These are phyloP conservation scores for Antidorcas marsupialis DNA, from an alignment of 2,113 vertebrate species.

Conservation along the genomic window DNA sequence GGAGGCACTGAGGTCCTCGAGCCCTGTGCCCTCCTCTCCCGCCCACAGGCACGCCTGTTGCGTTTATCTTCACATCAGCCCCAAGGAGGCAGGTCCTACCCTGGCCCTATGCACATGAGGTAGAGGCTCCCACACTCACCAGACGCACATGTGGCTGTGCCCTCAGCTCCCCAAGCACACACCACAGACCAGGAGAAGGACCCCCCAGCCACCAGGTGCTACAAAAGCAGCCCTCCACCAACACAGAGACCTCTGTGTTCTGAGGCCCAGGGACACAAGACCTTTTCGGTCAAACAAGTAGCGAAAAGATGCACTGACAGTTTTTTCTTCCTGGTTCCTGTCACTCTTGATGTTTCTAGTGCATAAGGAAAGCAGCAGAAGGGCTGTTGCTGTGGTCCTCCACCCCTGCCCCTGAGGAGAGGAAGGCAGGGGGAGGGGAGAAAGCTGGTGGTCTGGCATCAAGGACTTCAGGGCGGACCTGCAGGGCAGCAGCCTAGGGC, in stretches of 20 bases:
- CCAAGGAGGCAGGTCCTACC: background rate
- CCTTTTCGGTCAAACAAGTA: background rate
- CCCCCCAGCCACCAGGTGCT: background rate
- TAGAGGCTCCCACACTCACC: background rate
- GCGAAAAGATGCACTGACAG: too few relatives aligned
- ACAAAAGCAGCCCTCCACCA: background rate
- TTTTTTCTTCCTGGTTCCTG: background rate
- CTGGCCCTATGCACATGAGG: background rate
- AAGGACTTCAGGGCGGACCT: background rate
- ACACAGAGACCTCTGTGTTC: too few relatives aligned
- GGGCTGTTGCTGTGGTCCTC: accelerated
- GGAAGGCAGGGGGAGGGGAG: accelerated
- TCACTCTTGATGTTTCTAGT: background rate
- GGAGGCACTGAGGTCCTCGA: background rate
- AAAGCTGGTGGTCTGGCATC: background rate
- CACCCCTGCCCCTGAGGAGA: too few relatives aligned
- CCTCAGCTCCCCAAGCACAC: background rate
- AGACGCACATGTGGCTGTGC: background rate
- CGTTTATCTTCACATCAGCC: background rate
- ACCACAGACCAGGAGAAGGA: background rate
- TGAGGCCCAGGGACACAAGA: background rate
- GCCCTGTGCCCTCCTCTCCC: background rate
- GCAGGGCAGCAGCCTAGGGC: background rate
- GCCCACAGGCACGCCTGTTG: constrained; percentile 66
- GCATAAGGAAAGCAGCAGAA: background rate